Percentiles rank a stretch among this genome's conserved stretches.
These are phyloP conservation scores for human DNA, from an alignment of 2,113 vertebrate species.

Conservation along the genomic window GRCh38 chr2:18454001-18454500, in stretches of 20 bases:
- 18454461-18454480: too few species aligned
- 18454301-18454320: not conserved
- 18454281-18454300: not conserved
- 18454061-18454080: not conserved
- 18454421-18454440: not conserved
- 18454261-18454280: not conserved
- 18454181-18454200: fast-evolving
- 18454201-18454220: not conserved
- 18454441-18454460: fast-evolving
- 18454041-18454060: fast-evolving
- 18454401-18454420: not conserved
- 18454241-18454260: not conserved
- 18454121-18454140: not conserved
- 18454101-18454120: fast-evolving
- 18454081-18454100: fast-evolving
- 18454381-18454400: not conserved
- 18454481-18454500: fast-evolving
- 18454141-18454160: too few species aligned
- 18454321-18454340: not conserved
- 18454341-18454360: not conserved
- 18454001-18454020: not conserved
- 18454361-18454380: not conserved
- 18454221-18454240: not conserved
- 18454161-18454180: not conserved
- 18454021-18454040: fast-evolving